Conservation (phyloP, 2,888 invertebrate species). For the Choristoneura rosaceana region DNA sequence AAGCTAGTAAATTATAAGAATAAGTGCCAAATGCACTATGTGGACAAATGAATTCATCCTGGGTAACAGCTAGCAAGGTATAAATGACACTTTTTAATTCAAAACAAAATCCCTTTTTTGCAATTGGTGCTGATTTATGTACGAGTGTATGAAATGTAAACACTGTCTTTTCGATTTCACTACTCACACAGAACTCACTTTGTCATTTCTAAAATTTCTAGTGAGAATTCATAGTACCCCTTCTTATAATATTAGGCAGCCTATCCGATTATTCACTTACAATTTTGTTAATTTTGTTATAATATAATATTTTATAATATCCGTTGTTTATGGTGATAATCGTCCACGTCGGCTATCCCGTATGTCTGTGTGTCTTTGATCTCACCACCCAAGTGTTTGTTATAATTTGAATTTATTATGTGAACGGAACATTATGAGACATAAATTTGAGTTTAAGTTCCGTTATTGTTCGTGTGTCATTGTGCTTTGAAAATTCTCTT, state of each 20-base stretch:
- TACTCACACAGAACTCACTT: background rate
- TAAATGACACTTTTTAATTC: too few relatives aligned
- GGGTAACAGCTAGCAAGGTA: too few relatives aligned
- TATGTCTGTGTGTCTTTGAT: constrained; percentile 52
- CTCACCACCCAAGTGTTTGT: constrained; percentile 56
- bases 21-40: too few relatives aligned
- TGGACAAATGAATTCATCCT: too few relatives aligned
- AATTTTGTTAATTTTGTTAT: constrained; percentile 48
- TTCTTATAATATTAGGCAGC: constrained; percentile 13
- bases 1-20: too few relatives aligned
- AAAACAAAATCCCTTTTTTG: too few relatives aligned
- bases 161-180: background rate
- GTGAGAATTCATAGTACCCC: constrained; percentile 48
- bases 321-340: constrained; percentile 56
- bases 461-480: background rate
- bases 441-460: background rate
- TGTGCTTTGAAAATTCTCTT: background rate
- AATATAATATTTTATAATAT: constrained; percentile 55
- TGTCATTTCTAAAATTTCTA: background rate
- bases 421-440: constrained; percentile 32
- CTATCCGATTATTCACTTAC: constrained; percentile 39
- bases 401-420: constrained; percentile 39
- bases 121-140: too few relatives aligned
- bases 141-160: too few relatives aligned
- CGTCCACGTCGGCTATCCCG: constrained; percentile 44